Percentiles rank a stretch among this genome's conserved stretches.
phyloP scores from a whole-genome alignment of 2,888 invertebrate species.

The Lutraria lutraria region DNA sequence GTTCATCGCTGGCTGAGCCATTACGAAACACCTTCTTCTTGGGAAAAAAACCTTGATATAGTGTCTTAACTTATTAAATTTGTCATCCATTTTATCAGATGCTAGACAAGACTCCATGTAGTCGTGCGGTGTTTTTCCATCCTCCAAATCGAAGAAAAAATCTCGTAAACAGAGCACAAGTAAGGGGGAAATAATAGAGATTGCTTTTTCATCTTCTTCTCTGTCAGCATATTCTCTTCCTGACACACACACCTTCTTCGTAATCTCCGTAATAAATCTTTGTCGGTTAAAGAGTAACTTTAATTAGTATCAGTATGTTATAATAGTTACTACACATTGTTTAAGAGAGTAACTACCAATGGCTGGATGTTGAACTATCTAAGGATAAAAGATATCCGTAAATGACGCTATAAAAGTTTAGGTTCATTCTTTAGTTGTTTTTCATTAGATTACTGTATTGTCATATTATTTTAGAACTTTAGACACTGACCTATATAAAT shows the following conservation, averaged over 20 bases:
- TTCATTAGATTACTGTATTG: no score
- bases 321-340: no score
- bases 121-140: background rate
- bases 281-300: no score
- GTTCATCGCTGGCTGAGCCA: background rate
- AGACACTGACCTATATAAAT: no score
- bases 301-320: no score
- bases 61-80: background rate
- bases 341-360: no score
- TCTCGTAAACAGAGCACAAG: constrained; percentile 21
- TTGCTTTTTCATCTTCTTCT: constrained; percentile 10
- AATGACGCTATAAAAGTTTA: no score
- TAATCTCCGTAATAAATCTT: constrained; percentile 9
- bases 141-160: background rate
- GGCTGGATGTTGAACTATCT: no score
- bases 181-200: constrained; percentile 2
- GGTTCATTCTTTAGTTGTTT: no score
- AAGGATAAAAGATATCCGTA: no score
- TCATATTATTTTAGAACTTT: no score
- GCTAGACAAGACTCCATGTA: background rate
- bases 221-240: background rate
- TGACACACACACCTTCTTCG: constrained; percentile 1
- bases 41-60: constrained; percentile 15
- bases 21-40: constrained; percentile 17
- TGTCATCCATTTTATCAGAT: background rate